Evolutionary conservation across 1,140 invertebrate genomes (phyloP), one percentile per base, ranked within the genome.

Genomic region (Bombus vancouverensis): DNA sequence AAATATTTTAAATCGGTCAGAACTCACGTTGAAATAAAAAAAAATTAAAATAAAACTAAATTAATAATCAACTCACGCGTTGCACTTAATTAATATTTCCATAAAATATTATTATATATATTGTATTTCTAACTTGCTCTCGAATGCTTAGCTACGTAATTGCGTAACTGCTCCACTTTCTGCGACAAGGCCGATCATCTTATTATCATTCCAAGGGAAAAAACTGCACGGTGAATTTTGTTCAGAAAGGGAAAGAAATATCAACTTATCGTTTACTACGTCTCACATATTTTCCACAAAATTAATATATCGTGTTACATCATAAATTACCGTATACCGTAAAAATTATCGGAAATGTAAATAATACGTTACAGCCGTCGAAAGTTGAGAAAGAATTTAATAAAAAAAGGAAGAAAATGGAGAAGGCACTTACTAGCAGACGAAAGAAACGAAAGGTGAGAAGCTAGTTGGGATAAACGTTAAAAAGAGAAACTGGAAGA

Each of bases 401-500:
- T 10, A 37, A 18, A 8, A 32, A 44, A 28, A 15, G 34, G 28
- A 6, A 25, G 18, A 32, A 32, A 18, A 59, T 28, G 34, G 2
- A 15, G 39, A 42, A 72, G 22, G 32, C 47, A 57, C 34, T 75
- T 75, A 53, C 1, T 53, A 57, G 34, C 28, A 57, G 32, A 34
- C 74, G 47, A 37, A 57, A 37, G 47, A 28, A 37, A 75, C 57
- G 74, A 78, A 59, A 75, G 18, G n/a, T 32, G 72, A 74, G n/a
- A n/a, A 73, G 39, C 15, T 13, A 32, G 39, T 18, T 32, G 39
- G 28, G n/a, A 44, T 73, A 47, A 75, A 65, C 59, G 18, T 22
- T n/a, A 22, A 77, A 70, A 37, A 37, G 42, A 70, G 39, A 39
- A 12, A 25, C 3, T 70, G 34, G 3, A 53, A 13, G 12, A 62